phyloP scores from a whole-genome alignment of 1,140 invertebrate genomes.

The Pteromalus puparum region DNA sequence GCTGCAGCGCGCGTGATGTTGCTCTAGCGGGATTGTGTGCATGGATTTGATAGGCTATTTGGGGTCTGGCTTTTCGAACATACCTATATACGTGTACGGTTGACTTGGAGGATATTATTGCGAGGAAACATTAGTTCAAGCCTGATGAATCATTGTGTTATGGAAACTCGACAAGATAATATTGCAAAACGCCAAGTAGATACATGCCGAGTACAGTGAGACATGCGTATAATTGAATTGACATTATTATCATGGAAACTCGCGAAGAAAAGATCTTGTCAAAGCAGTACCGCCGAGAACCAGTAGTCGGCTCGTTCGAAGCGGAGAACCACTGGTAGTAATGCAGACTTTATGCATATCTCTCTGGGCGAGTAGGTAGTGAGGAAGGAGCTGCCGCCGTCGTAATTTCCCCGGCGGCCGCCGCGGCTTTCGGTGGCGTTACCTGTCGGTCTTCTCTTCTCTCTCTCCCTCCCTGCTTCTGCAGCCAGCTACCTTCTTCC shows the following conservation, averaged over 20 bases:
- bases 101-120: neutral
- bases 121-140: constrained; percentile 25
- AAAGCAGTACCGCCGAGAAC: constrained; percentile 8
- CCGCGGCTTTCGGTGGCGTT: constrained; percentile 69
- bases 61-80: neutral
- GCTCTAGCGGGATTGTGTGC: neutral
- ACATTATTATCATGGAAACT: too few species aligned
- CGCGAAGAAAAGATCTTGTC: too few species aligned
- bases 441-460: constrained; percentile 61
- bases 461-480: constrained; percentile 24
- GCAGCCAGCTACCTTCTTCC: neutral
- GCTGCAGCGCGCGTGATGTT: neutral
- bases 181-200: too few species aligned
- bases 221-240: too few species aligned
- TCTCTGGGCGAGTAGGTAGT: constrained; percentile 54
- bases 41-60: neutral
- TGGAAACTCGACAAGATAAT: too few species aligned
- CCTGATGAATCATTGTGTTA: constrained; percentile 19
- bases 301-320: neutral
- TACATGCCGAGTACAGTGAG: too few species aligned
- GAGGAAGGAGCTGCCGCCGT: constrained; percentile 49
- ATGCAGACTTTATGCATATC: constrained; percentile 73
- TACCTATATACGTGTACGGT: neutral
- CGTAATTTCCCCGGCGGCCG: constrained; percentile 74
- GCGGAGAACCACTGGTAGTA: constrained; percentile 66